phyloP scores from a whole-genome alignment of 2,888 invertebrate genomes.

The Aspidapion aeneum region DNA sequence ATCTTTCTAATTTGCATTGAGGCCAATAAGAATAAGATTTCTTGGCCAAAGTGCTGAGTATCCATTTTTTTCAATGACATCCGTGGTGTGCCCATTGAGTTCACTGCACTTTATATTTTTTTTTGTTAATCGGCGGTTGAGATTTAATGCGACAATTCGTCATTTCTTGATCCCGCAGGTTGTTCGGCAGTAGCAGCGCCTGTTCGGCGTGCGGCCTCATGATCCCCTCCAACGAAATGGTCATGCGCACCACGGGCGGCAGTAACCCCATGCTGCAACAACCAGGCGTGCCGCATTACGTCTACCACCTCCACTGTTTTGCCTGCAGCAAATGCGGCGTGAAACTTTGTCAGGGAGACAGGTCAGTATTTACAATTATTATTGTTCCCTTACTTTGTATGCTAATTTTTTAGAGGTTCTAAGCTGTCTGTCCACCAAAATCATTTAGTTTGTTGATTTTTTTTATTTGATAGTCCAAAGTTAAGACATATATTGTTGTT shows the following conservation, averaged over 20 bases:
- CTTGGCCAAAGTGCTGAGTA: too few relatives aligned
- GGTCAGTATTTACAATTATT: constrained; percentile 20
- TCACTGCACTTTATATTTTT: too few relatives aligned
- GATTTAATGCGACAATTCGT: constrained; percentile 39
- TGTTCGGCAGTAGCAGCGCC: constrained; percentile 86
- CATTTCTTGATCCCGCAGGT: constrained; percentile 59
- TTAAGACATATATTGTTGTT: too few relatives aligned
- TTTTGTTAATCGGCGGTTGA: constrained; percentile 26
- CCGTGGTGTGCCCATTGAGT: too few relatives aligned
- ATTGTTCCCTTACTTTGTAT: too few relatives aligned
- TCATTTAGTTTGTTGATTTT: too few relatives aligned
- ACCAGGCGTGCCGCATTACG: constrained; percentile 62
- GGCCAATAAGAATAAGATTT: too few relatives aligned
- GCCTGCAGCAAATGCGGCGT: constrained; percentile 90
- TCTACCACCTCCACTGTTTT: constrained; percentile 95
- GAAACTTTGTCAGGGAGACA: constrained; percentile 85
- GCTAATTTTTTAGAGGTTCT: too few relatives aligned
- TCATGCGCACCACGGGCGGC: constrained; percentile 67
- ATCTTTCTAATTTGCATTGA: too few relatives aligned
- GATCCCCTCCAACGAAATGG: constrained; percentile 91
- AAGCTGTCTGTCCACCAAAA: too few relatives aligned
- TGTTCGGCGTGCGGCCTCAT: constrained; percentile 90
- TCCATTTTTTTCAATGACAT: too few relatives aligned
- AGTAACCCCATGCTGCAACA: constrained; percentile 45
- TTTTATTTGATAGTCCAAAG: too few relatives aligned